Evolutionary conservation across 53 echinoderm and acorn worm species (phyloP), one percentile per base, ranked within the genome.

Genomic region (Hippasteria phrygiana): DNA sequence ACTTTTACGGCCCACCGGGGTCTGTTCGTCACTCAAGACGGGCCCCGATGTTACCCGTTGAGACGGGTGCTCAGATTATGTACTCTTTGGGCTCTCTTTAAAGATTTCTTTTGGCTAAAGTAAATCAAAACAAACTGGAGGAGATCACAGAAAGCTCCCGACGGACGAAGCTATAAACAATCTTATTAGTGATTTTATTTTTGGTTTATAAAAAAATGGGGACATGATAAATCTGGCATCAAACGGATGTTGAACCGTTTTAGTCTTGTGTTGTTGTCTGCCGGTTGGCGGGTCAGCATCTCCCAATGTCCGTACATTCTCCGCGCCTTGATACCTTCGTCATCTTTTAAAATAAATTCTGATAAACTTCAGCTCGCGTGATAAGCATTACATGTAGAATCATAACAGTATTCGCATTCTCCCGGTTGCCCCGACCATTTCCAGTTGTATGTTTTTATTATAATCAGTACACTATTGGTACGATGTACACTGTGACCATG

Each of bases 1-100:
- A 11, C n/a, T 27, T 85, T 85, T 85, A 85, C 85, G 36, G 71
- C 71, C 69, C 85, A 51, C 36, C 71, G 53, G 85, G 85, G 85
- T 18, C 85, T 71, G 26, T 1, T 50, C 71, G 70, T 85, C 85
- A 85, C 85, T 85, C 85, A 85, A 48, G 85, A 85, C 70, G 32
- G 20, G 70, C 24, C 50, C 85, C 50, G 71, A n/a, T 85, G 85
- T 85, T 69, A 71, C 37, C 41, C 71, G 51, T 51, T 64, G 51
- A 29, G 75, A 33, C 20, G 64, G 37, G 33, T 8, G 13, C n/a
- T 67, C 48, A 48, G 69, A 67, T 32, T 31, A 0, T 20, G n/a
- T 48, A 26, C 65, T 46, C 0, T 43, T 71, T 34, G 51, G 34
- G 85, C 12, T 39, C 26, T 64, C 31, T 69, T 67, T 28, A 34